A percentile compares a stretch with the other conserved stretches of the same genome.
phyloP scores from a whole-genome alignment of 2,113 vertebrate genomes.

The Aptenodytes patagonicus region DNA sequence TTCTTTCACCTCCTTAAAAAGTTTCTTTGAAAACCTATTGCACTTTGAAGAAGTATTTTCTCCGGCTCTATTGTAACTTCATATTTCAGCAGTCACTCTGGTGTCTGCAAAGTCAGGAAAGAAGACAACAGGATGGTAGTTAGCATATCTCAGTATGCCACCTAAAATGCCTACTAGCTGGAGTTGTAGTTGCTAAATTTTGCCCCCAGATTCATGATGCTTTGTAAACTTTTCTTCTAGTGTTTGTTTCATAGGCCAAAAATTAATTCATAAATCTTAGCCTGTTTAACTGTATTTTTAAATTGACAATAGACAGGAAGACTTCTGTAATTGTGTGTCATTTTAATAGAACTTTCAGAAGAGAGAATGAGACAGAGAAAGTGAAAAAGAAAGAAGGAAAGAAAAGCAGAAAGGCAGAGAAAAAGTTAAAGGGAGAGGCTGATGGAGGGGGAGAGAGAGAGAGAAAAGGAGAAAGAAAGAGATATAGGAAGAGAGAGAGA shows the following conservation, averaged over 20 bases:
- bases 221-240: neutral
- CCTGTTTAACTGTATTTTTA: neutral
- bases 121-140: neutral
- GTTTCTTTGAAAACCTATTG: neutral
- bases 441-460: neutral
- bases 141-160: neutral
- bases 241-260: neutral
- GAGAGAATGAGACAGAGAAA: neutral
- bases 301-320: neutral
- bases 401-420: neutral
- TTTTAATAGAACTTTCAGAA: neutral
- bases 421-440: neutral
- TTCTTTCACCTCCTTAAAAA: neutral
- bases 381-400: neutral
- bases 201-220: neutral
- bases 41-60: neutral
- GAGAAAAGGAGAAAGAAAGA: too few species aligned
- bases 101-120: neutral
- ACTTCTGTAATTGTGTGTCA: neutral
- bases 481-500: neutral
- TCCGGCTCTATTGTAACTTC: neutral
- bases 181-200: neutral
- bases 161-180: neutral
- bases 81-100: neutral
- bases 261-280: neutral